phyloP scores from a whole-genome alignment of 2,888 invertebrate species.

The Megastigmus dorsalis region DNA sequence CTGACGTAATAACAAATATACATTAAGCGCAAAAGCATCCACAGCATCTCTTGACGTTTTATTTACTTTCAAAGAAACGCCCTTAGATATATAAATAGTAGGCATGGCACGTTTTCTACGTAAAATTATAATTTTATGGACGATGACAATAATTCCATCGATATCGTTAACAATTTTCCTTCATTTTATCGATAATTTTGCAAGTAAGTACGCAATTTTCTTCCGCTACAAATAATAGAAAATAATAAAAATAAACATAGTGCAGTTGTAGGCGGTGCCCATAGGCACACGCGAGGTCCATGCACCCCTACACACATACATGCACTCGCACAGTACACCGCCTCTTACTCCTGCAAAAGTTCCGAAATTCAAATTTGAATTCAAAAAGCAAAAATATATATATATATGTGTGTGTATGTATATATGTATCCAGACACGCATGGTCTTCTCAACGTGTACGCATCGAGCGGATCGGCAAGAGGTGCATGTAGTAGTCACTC shows the following conservation, averaged over 20 bases:
- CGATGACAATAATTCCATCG: neutral
- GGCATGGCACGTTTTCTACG: neutral
- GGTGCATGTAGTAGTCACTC: neutral
- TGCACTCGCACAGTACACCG: no score
- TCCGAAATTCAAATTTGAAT: neutral
- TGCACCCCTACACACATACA: no score
- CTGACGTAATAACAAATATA: constrained; percentile 12
- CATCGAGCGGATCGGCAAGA: no score
- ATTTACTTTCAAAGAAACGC: no score
- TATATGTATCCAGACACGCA: neutral
- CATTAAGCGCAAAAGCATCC: no score
- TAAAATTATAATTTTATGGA: constrained; percentile 3
- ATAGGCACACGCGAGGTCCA: neutral
- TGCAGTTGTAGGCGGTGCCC: constrained; percentile 23
- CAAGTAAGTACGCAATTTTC: no score
- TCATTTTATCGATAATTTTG: no score
- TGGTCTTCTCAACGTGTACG: no score
- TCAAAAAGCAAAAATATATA: neutral
- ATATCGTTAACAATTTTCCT: no score
- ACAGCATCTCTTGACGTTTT: no score
- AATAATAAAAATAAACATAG: constrained; percentile 9
- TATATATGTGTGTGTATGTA: neutral
- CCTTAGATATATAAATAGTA: no score
- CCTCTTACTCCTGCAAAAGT: neutral
- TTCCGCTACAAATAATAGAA: no score